Evolutionary conservation across 2,797 vertebrate genomes (phyloP).

Genomic region (Carduelis carduelis): DNA sequence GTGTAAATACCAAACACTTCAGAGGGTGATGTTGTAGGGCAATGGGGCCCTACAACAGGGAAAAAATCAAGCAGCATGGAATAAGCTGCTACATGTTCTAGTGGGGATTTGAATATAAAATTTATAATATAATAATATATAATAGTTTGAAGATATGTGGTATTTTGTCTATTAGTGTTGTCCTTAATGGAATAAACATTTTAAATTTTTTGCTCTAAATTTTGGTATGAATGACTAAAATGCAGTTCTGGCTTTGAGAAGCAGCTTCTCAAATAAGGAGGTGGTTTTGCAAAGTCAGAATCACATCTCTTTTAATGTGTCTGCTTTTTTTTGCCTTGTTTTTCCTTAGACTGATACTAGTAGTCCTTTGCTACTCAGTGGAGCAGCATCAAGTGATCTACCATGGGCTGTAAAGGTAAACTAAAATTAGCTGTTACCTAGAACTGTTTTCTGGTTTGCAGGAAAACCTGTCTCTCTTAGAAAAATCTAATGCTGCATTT

Average conservation of each 20-base stretch:
- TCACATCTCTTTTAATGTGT: background rate
- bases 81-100: background rate
- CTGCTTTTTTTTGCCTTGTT: background rate
- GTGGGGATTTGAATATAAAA: background rate
- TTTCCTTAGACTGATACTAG: slow-evolving; percentile 84
- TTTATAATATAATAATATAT: too few relatives aligned
- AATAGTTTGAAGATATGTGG: background rate
- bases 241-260: background rate
- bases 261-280: background rate
- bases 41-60: background rate
- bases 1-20: background rate
- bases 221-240: background rate
- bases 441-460: background rate
- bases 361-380: slow-evolving; percentile 84
- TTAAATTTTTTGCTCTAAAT: background rate
- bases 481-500: background rate
- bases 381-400: slow-evolving; percentile 77
- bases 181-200: background rate
- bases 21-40: background rate
- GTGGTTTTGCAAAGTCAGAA: background rate
- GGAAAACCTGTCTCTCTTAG: background rate
- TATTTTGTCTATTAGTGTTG: background rate
- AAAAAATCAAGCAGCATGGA: background rate
- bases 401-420: slow-evolving; percentile 96
- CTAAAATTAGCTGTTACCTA: background rate